Evolutionary conservation across 2,888 invertebrate species (phyloP).

Genomic region (Perithous albicinctus): DNA sequence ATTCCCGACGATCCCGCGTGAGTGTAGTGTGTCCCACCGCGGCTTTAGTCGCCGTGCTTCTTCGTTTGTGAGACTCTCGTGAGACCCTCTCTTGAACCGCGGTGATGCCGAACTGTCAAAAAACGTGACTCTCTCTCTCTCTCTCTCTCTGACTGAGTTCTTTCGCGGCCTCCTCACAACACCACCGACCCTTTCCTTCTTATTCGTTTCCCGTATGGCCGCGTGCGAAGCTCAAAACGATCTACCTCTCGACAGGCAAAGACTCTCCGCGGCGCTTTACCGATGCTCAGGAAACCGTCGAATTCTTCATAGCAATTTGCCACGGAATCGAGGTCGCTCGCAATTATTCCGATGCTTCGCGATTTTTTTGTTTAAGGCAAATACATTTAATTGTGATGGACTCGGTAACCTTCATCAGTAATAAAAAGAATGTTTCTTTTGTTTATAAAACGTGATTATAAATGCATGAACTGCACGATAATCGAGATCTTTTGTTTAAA

Average conservation of each 20-base stretch:
- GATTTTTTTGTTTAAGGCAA: constrained; percentile 27
- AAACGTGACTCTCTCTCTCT: constrained; percentile 81
- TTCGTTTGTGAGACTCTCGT: constrained; percentile 77
- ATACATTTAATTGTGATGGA: background rate
- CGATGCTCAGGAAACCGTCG: constrained; percentile 59
- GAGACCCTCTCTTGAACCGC: constrained; percentile 78
- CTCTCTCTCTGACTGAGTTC: constrained; percentile 69
- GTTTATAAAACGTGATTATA: background rate
- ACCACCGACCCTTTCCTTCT: constrained; percentile 31
- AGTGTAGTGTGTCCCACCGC: constrained; percentile 44
- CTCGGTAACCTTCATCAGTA: background rate
- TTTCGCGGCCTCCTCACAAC: constrained; percentile 61
- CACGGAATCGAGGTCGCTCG: constrained; percentile 53
- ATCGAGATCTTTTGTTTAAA: background rate
- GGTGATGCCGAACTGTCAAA: constrained; percentile 81
- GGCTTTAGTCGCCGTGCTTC: constrained; percentile 43
- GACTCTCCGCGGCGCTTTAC: constrained; percentile 31
- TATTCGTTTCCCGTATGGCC: constrained; percentile 36
- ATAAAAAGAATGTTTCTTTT: background rate
- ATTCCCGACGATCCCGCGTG: constrained; percentile 77
- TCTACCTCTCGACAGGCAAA: constrained; percentile 37
- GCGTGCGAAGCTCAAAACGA: constrained; percentile 49
- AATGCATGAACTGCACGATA: background rate
- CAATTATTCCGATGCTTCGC: constrained; percentile 48
- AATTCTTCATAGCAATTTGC: constrained; percentile 65